A percentile compares a stretch with the other conserved stretches of the same genome.
phyloP scores from a whole-genome alignment of 2,797 vertebrate genomes.

The Pseudochirops corinnae region DNA sequence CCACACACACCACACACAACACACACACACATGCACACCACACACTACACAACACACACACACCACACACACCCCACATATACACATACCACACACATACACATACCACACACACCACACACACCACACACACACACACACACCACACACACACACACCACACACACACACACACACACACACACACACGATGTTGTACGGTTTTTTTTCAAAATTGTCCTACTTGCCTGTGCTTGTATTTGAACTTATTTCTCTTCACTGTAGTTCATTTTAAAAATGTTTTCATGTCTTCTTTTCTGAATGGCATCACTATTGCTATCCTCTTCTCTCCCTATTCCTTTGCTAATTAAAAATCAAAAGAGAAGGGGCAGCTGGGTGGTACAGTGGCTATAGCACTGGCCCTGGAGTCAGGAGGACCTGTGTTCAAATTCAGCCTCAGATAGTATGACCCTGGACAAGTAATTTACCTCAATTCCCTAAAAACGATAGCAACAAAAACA shows the following conservation, averaged over 20 bases:
- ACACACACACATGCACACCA: not conserved
- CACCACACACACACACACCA: too few relatives aligned
- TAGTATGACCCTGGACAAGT: too few relatives aligned
- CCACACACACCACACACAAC: not conserved
- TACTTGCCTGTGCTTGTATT: not conserved
- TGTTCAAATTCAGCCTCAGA: too few relatives aligned
- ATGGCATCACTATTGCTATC: not conserved
- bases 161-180: not conserved
- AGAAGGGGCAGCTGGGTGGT: too few relatives aligned
- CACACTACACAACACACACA: not conserved
- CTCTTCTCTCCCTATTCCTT: not conserved
- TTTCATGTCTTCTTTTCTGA: not conserved
- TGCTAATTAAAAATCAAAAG: not conserved
- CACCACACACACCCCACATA: too few relatives aligned
- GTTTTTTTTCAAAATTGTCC: not conserved
- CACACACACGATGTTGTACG: not conserved
- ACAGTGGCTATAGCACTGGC: too few relatives aligned
- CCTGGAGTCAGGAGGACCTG: too few relatives aligned
- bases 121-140: too few relatives aligned
- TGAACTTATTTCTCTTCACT: not conserved
- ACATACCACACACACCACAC: too few relatives aligned
- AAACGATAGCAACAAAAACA: too few relatives aligned
- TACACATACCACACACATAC: too few relatives aligned
- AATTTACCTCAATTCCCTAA: too few relatives aligned
- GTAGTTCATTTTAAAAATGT: not conserved